Evolutionary conservation across 2,113 vertebrate genomes (phyloP).

Genomic region (Nasalis larvatus): DNA sequence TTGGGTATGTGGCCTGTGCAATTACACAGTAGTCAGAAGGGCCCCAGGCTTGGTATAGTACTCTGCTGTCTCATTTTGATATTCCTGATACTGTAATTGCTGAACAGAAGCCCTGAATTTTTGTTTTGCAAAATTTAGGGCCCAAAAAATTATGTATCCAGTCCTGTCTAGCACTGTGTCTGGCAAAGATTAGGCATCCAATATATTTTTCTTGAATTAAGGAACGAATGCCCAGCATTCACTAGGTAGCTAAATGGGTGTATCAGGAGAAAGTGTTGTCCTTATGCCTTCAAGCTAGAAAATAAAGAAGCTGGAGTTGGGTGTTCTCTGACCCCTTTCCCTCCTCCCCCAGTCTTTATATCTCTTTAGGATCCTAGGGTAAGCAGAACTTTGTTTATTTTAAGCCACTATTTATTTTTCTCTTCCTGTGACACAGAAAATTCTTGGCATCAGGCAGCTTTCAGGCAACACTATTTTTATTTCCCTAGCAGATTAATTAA

Average conservation of each 20-base stretch:
- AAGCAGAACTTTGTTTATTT: constrained; percentile 41
- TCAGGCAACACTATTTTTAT: constrained; percentile 60
- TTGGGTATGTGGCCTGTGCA: neutral
- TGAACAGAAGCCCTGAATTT: neutral
- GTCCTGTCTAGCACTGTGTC: neutral
- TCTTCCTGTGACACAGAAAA: constrained; percentile 2
- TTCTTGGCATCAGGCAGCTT: constrained; percentile 26
- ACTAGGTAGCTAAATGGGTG: neutral
- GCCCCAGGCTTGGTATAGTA: neutral
- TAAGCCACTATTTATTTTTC: constrained; percentile 45
- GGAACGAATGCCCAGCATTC: neutral
- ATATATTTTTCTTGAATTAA: neutral
- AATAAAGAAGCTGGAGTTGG: neutral
- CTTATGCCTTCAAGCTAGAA: neutral
- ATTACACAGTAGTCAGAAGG: neutral
- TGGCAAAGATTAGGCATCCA: neutral
- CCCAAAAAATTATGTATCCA: neutral
- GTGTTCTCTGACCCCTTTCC: neutral
- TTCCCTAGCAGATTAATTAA: constrained; percentile 51
- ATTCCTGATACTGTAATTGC: neutral
- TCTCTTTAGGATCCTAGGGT: neutral
- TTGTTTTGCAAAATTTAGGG: neutral
- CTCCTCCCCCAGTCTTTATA: neutral
- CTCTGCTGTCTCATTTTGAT: neutral
- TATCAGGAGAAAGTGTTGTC: neutral